Base-by-base conservation (phyloP, 2,797 vertebrate genomes). In the Graptemys geographica region DNA sequence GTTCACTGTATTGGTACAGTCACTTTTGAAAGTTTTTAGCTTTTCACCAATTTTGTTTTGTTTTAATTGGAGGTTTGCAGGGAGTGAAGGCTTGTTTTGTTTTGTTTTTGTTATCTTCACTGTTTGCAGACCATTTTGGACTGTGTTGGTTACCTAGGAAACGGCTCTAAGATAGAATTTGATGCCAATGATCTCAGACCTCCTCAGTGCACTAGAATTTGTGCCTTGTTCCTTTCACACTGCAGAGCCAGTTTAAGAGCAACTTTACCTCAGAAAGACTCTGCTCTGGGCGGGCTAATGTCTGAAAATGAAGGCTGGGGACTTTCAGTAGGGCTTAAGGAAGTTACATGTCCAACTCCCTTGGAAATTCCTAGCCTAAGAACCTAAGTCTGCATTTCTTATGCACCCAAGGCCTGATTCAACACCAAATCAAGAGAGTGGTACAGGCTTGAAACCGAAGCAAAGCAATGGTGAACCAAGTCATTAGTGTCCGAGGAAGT, bases 101-200 rank as follows among this genome's bases (percentile, higher is more conserved):
- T 62, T 62, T 86, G 57, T 57, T 31, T 25, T n/a, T 33, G 52
- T 53, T 82, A 23, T 72, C n/a, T 89, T 49, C 57, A 33, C 76
- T 56, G 12, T 91, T 87, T 83, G 84, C 91, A 90, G 44, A 15
- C 83, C 78, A 74, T 37, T 90, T 92, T 92, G 84, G 79, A 83
- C 69, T 89, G 1, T 51, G 69, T 41, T 85, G 25, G 91, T 98
- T 97, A 82, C 96, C 12, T 1, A 92, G 95, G 96, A 97, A 97
- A 98, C 84, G 18, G 5, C 19, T 74, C 74, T 56, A 74, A 79
- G 27, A 65, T 62, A 74, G n/a, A 94, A 53, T 31, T 25, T 12
- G 47, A 86, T 79, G 89, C 79, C 37, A 86, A 5, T 78, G 87
- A 90, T 81, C 81, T 93, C 79, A 49, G 57, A 86, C 83, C 27